phyloP scores from a whole-genome alignment of 2,797 vertebrate genomes.

The Crenichthys baileyi region DNA sequence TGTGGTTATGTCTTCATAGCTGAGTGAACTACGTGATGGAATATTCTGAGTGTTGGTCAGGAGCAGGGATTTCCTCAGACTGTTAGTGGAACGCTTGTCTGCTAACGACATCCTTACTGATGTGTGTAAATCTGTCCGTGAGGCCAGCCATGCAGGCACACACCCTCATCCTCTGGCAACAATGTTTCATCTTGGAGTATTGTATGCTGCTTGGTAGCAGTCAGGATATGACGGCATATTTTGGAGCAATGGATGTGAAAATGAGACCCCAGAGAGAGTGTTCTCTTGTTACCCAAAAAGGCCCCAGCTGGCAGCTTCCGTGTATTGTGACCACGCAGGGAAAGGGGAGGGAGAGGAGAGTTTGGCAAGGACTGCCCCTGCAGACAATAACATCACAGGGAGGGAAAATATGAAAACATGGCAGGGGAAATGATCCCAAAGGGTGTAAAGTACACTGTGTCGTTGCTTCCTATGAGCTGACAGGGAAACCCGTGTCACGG shows the following conservation, averaged over 20 bases:
- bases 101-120: conserved; percentile 48
- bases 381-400: conserved; percentile 48
- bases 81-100: conserved; percentile 46
- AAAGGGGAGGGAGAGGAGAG: neutral
- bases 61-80: conserved; percentile 71
- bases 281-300: conserved; percentile 49
- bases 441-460: conserved; percentile 31
- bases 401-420: conserved; percentile 46
- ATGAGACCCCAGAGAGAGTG: conserved; percentile 60
- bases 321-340: conserved; percentile 55
- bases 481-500: conserved; percentile 36
- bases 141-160: conserved; percentile 36
- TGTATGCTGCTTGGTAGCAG: conserved; percentile 47
- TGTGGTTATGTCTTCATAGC: conserved; percentile 40
- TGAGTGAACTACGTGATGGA: conserved; percentile 19
- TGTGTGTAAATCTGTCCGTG: conserved; percentile 58
- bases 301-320: conserved; percentile 64
- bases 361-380: conserved; percentile 37
- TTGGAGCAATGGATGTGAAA: conserved; percentile 62
- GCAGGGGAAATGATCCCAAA: conserved; percentile 39
- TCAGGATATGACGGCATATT: conserved; percentile 72
- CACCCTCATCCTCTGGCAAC: conserved; percentile 64
- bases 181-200: conserved; percentile 55
- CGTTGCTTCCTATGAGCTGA: conserved; percentile 41
- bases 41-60: conserved; percentile 22